phyloP scores from a whole-genome alignment of 2,888 invertebrate species.

The Disparrhopalites patrizii region DNA sequence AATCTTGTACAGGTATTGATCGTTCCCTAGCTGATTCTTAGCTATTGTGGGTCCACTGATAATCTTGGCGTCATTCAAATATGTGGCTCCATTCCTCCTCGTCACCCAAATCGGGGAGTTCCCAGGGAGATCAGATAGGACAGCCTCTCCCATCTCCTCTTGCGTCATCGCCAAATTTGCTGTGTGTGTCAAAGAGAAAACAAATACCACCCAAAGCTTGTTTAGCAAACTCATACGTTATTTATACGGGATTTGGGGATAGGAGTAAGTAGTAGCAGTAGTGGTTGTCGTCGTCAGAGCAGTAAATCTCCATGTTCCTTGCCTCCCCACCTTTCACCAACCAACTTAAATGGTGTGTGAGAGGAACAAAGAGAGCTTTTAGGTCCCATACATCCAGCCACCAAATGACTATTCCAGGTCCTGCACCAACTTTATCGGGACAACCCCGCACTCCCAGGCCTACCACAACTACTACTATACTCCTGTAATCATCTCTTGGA shows the following conservation, averaged over 20 bases:
- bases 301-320: too few relatives aligned
- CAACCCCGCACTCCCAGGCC: not conserved
- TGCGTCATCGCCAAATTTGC: conserved; percentile 69
- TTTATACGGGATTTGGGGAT: too few relatives aligned
- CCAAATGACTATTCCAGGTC: too few relatives aligned
- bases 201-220: not conserved
- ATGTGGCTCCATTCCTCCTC: conserved; percentile 65
- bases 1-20: conserved; percentile 78
- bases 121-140: conserved; percentile 75
- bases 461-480: too few relatives aligned
- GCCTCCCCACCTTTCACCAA: not conserved
- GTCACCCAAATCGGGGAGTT: conserved; percentile 84
- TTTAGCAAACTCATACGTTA: too few relatives aligned
- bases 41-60: conserved; percentile 52
- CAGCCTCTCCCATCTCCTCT: conserved; percentile 57
- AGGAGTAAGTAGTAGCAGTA: too few relatives aligned
- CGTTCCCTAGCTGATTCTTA: conserved; percentile 58
- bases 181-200: conserved; percentile 53
- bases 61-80: conserved; percentile 82
- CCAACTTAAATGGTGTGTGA: not conserved
- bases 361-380: too few relatives aligned
- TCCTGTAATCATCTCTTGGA: too few relatives aligned
- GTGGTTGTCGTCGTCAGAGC: too few relatives aligned
- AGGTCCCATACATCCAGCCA: too few relatives aligned
- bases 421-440: not conserved